Base-by-base conservation (phyloP, 2,797 vertebrate genomes). In the Sebastolobus alascanus region DNA sequence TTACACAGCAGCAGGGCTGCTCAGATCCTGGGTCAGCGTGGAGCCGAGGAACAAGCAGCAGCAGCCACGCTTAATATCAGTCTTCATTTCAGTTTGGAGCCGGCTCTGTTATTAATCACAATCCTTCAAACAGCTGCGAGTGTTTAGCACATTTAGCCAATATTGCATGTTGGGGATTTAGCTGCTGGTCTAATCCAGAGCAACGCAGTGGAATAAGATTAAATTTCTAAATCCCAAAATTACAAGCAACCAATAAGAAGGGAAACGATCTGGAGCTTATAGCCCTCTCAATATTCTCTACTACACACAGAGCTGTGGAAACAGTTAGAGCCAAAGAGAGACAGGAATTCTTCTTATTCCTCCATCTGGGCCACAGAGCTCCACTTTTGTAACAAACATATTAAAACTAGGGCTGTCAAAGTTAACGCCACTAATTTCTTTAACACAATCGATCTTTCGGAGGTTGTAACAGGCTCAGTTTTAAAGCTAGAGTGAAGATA, bases 241-340 rank as follows among this genome's bases (percentile, higher is more conserved):
- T 59, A 85, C 74, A 82, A 85, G 77, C 16, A 76, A 75, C 70
- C 68, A 78, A 80, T 82, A 77, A 76, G 71, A 70, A 86, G 63
- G 22, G 83, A 79, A 87, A 59, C 0, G 14, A 80, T 56, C 56
- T 66, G 65, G 46, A 77, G 73, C 37, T 77, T 54, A 52, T 7
- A 20, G 8, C 12, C 8, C 33, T 50, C 68, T 67, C 56, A 73
- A 27, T 60, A 70, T 66, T 77, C 16, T 59, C 1, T 1, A 25
- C 29, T 31, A 35, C 31, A 72, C 38, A 64, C 27, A 31, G 33
- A 18, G 54, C 22, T 31, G 11, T 67, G 65, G 69, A 27, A 11
- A 0, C 59, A 67, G 67, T 10, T 0, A 1, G 29, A 72, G 43
- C 46, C 31, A 54, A 13, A 54, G n/a, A 50, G 14, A 63, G 59